These are phyloP conservation scores for Pontoporia blainvillei DNA, from an alignment of 2,113 vertebrate genomes.

Conservation along the genomic window DNA sequence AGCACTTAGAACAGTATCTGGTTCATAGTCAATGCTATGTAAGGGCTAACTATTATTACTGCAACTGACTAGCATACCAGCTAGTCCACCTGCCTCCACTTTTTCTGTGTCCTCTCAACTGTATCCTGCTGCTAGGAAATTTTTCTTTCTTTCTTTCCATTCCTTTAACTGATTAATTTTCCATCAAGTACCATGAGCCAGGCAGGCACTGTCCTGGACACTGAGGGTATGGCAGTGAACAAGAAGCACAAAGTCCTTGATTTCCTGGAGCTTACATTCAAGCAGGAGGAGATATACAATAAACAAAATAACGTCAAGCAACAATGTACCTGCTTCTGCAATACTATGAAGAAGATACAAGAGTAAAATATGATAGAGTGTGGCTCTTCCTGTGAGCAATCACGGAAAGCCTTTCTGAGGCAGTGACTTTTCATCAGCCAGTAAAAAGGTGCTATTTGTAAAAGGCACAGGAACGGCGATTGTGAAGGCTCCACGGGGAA, in stretches of 20 bases:
- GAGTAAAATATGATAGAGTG: not conserved
- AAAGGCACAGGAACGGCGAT: not conserved
- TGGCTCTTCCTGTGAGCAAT: not conserved
- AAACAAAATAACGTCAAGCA: not conserved
- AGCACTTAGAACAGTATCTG: not conserved
- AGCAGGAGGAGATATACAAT: not conserved
- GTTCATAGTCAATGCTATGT: not conserved
- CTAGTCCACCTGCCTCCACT: not conserved
- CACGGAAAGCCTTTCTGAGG: not conserved
- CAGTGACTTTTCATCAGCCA: not conserved
- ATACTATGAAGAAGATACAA: not conserved
- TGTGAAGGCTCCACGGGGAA: not conserved
- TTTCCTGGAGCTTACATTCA: not conserved
- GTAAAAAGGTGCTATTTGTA: not conserved
- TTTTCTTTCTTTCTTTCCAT: not conserved
- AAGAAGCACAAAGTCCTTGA: not conserved
- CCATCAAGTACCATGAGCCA: not conserved
- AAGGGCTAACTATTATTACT: not conserved
- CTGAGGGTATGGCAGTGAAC: not conserved
- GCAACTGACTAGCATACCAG: not conserved
- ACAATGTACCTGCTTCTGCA: not conserved
- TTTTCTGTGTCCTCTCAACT: not conserved
- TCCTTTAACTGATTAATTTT: not conserved
- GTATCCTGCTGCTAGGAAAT: not conserved
- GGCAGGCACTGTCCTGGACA: not conserved